Conservation (phyloP, 2,797 vertebrate genomes). For the Chaenodraco wilsoni region DNA sequence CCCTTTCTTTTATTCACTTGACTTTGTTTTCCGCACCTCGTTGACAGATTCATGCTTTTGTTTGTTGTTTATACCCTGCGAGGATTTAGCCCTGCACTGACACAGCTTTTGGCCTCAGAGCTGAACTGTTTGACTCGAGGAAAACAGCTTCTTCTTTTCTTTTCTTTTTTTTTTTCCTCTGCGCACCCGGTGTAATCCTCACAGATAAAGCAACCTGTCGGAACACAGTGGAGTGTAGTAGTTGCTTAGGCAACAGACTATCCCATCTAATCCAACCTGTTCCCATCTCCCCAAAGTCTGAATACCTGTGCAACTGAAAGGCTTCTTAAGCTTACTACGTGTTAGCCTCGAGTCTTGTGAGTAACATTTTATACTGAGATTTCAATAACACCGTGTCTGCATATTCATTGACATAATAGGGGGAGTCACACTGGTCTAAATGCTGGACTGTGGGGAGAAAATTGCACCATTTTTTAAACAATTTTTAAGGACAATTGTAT, state of each 20-base stretch:
- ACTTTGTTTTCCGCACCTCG: constrained; percentile 67
- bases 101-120: constrained; percentile 68
- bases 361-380: constrained; percentile 57
- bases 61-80: constrained; percentile 68
- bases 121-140: constrained; percentile 70
- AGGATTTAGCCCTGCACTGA: constrained; percentile 69
- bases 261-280: constrained; percentile 77
- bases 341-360: constrained; percentile 63
- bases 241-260: constrained; percentile 79
- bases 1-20: constrained; percentile 63
- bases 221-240: constrained; percentile 73
- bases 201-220: constrained; percentile 74
- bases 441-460: constrained; percentile 11
- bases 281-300: constrained; percentile 72
- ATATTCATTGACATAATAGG: constrained; percentile 41
- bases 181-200: constrained; percentile 70
- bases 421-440: constrained; percentile 1
- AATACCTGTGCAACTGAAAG: constrained; percentile 70
- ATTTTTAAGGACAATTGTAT: constrained; percentile 15
- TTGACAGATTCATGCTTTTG: constrained; percentile 70
- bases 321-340: constrained; percentile 59
- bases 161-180: not conserved
- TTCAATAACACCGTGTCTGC: constrained; percentile 47
- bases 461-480: not conserved
- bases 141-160: constrained; percentile 47